Percentiles rank a stretch among this genome's conserved stretches.
These are phyloP conservation scores for Calephelis perditalis DNA, from an alignment of 2,888 invertebrate species.

Conservation along the genomic window DNA sequence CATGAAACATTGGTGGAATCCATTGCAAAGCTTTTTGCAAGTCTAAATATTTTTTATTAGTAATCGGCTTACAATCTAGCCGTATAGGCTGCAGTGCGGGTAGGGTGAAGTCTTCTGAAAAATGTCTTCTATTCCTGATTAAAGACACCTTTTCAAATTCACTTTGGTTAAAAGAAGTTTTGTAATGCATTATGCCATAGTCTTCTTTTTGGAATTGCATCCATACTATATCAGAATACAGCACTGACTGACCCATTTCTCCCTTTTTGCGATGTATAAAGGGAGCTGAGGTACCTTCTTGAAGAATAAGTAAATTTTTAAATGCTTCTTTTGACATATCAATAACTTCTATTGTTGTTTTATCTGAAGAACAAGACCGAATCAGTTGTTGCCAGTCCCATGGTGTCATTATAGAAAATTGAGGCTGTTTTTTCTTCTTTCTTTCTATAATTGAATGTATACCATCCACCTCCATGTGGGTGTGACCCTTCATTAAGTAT, in stretches of 20 bases:
- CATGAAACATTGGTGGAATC: conserved; percentile 1
- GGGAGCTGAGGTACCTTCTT: conserved; percentile 13
- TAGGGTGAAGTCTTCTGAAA: background rate
- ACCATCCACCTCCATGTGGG: conserved; percentile 15
- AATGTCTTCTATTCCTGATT: conserved; percentile 1
- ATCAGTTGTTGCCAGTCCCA: conserved; percentile 16
- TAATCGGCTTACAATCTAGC: conserved; percentile 2
- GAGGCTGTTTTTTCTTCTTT: conserved; percentile 15
- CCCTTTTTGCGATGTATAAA: conserved; percentile 16
- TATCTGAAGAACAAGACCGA: conserved; percentile 15
- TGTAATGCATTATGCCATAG: conserved; percentile 7
- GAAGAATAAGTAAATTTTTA: background rate
- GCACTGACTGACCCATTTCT: conserved; percentile 19
- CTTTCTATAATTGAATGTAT: conserved; percentile 15
- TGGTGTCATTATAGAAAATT: conserved; percentile 16
- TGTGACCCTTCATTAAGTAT: conserved; percentile 12
- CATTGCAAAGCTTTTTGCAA: conserved; percentile 2
- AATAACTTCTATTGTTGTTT: conserved; percentile 15
- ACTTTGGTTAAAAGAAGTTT: background rate
- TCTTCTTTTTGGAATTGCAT: conserved; percentile 11
- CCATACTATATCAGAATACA: conserved; percentile 14
- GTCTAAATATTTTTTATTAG: background rate
- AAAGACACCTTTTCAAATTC: conserved; percentile 3
- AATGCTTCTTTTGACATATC: conserved; percentile 11
- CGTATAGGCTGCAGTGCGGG: conserved; percentile 1